Evolutionary conservation across 2,113 vertebrate species (phyloP).

Genomic region (Tragelaphus scriptus): DNA sequence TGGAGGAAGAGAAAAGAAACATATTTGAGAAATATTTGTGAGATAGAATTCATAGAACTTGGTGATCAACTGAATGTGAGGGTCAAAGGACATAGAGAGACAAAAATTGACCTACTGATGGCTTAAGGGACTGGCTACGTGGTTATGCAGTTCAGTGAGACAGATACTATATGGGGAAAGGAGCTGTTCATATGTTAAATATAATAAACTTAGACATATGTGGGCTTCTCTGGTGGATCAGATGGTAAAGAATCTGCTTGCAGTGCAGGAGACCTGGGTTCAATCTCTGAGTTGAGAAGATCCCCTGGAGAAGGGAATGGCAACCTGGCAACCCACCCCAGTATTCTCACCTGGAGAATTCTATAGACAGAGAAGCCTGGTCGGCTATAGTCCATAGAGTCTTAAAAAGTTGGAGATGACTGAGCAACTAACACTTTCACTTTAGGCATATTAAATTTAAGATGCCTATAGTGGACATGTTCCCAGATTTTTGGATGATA

Average conservation of each 20-base stretch:
- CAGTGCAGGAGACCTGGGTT: neutral
- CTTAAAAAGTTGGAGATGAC: neutral
- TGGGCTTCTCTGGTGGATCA: neutral
- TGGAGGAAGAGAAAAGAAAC: neutral
- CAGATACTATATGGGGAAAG: neutral
- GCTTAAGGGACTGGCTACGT: neutral
- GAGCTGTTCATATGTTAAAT: neutral
- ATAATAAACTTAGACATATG: neutral
- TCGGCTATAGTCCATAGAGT: neutral
- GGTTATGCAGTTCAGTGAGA: neutral
- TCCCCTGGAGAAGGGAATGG: neutral
- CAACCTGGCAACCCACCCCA: neutral
- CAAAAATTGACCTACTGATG: neutral
- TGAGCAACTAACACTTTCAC: neutral
- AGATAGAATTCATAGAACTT: neutral
- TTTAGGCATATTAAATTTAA: neutral
- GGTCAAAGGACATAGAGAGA: neutral
- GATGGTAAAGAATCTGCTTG: neutral
- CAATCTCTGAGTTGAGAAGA: neutral
- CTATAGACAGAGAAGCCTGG: neutral
- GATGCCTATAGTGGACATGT: neutral
- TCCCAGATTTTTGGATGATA: neutral
- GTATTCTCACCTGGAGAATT: neutral
- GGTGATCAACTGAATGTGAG: neutral
- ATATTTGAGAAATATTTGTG: neutral